A percentile compares a stretch with the other conserved stretches of the same genome.
These are phyloP conservation scores for Procambarus clarkii DNA, from an alignment of 1,140 invertebrate genomes.

Conservation along the genomic window DNA sequence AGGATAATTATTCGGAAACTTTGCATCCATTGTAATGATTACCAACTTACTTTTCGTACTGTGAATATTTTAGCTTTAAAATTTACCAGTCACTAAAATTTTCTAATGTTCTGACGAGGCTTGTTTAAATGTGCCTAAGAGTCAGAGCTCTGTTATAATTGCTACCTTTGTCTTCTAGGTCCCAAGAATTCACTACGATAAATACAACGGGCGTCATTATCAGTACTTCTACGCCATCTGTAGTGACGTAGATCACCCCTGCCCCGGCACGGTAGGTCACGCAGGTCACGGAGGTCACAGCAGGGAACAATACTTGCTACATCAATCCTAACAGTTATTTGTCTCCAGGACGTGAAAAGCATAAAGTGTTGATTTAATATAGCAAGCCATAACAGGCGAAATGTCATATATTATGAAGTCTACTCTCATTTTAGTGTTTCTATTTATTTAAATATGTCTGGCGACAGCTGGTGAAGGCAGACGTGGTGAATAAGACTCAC, in stretches of 20 bases:
- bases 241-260: slow-evolving; percentile 87
- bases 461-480: slow-evolving; percentile 73
- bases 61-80: too few species aligned
- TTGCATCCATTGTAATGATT: too few species aligned
- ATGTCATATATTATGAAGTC: too few species aligned
- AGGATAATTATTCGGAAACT: too few species aligned
- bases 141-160: too few species aligned
- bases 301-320: too few species aligned
- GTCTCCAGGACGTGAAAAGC: too few species aligned
- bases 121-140: too few species aligned
- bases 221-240: slow-evolving; percentile 93
- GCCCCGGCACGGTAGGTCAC: slow-evolving; percentile 84
- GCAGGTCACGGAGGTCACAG: slow-evolving; percentile 67
- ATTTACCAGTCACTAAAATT: too few species aligned
- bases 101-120: too few species aligned
- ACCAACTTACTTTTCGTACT: too few species aligned
- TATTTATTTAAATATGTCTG: neutral
- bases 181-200: slow-evolving; percentile 86
- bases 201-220: slow-evolving; percentile 83
- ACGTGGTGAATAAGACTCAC: slow-evolving; percentile 77
- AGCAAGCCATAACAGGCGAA: neutral
- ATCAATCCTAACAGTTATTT: too few species aligned
- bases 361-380: neutral
- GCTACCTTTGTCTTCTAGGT: slow-evolving; percentile 79
- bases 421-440: slow-evolving; percentile 31